These are phyloP conservation scores for Lamprotornis superbus DNA, from an alignment of 2,113 vertebrate genomes.

Conservation along the genomic window DNA sequence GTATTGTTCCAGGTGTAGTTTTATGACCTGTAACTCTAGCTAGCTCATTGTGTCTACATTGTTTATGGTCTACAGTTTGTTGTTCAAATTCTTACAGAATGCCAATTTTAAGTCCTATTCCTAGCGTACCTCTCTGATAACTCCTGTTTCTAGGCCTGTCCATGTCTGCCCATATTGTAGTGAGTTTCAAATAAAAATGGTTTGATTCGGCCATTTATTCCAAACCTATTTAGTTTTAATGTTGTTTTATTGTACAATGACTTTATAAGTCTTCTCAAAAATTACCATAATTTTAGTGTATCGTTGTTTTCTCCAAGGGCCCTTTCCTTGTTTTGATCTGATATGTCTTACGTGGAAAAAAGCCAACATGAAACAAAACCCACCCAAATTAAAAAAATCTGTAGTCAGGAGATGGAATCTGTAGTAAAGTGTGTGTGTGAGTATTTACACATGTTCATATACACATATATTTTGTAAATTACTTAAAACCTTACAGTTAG, in stretches of 20 bases:
- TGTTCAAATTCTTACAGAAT: neutral
- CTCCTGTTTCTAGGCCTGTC: neutral
- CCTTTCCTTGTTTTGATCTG: neutral
- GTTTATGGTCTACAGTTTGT: neutral
- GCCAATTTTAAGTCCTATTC: neutral
- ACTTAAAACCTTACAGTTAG: neutral
- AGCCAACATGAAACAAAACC: fast-evolving
- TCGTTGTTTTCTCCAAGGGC: neutral
- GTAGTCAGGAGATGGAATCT: neutral
- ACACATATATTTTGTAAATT: neutral
- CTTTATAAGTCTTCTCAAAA: neutral
- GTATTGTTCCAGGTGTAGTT: neutral
- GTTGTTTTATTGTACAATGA: neutral
- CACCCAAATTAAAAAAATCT: fast-evolving
- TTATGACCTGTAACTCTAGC: neutral
- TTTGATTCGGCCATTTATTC: neutral
- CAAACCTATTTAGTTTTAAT: neutral
- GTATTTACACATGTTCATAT: neutral
- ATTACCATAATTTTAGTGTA: neutral
- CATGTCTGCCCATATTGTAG: neutral
- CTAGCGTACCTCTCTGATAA: neutral
- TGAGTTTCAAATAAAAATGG: neutral
- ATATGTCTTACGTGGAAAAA: neutral
- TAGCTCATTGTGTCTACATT: neutral
- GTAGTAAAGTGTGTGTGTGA: neutral